Evolutionary conservation across 2,797 vertebrate species (phyloP).

Genomic region (Sylvia borin): DNA sequence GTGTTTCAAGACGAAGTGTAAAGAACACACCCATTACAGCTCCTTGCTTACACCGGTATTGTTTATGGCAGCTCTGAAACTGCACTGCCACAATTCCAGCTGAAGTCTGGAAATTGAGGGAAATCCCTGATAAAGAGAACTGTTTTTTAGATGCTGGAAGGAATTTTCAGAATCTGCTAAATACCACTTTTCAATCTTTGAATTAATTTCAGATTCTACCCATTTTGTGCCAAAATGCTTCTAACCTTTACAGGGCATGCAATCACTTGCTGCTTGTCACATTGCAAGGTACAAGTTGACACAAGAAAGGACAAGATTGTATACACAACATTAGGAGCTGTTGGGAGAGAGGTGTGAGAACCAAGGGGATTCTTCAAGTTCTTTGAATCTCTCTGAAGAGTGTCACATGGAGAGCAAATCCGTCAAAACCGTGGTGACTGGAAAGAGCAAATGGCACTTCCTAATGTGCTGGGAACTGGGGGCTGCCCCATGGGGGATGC

Average conservation of each 20-base stretch:
- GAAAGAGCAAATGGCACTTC: not conserved
- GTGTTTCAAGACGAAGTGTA: not conserved
- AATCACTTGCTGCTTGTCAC: not conserved
- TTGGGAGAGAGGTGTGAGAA: not conserved
- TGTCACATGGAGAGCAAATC: not conserved
- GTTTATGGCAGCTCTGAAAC: not conserved
- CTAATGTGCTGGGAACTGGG: not conserved
- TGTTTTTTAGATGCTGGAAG: not conserved
- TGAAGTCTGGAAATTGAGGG: not conserved
- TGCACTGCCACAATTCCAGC: not conserved
- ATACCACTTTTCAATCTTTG: not conserved
- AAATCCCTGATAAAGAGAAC: not conserved
- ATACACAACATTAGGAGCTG: not conserved
- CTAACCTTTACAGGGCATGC: not conserved
- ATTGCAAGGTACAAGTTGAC: not conserved
- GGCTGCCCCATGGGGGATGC: not conserved
- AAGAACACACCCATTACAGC: not conserved
- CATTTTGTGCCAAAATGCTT: not conserved
- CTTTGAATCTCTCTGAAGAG: not conserved
- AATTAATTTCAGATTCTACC: not conserved
- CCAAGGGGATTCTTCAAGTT: not conserved
- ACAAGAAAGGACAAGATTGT: not conserved
- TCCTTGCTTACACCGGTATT: not conserved
- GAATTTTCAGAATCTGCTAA: not conserved
- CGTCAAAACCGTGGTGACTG: not conserved